Conservation (phyloP, 2,113 vertebrate genomes). For the Alexandromys fortis region DNA sequence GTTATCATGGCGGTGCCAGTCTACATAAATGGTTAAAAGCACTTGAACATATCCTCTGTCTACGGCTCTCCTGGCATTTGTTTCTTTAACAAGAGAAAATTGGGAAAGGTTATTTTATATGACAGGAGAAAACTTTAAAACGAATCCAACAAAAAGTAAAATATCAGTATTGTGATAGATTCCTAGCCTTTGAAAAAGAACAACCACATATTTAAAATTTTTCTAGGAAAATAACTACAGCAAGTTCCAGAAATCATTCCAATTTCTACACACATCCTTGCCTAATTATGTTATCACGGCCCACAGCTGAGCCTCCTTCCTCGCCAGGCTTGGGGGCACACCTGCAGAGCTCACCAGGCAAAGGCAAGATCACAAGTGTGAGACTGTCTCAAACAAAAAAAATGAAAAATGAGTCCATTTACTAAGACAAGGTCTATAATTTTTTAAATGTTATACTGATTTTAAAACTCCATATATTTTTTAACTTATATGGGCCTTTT, state of each 20-base stretch:
- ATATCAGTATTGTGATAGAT: conserved; percentile 14
- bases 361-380: not conserved
- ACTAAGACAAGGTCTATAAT: not conserved
- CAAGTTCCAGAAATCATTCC: conserved; percentile 18
- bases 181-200: conserved; percentile 15
- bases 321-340: not conserved
- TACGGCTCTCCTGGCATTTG: conserved; percentile 95
- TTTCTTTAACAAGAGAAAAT: conserved; percentile 88
- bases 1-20: conserved; percentile 97
- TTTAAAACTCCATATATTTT: conserved; percentile 46
- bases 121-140: conserved; percentile 10
- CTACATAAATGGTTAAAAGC: conserved; percentile 93
- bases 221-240: conserved; percentile 44
- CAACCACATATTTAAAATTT: conserved; percentile 11
- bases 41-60: conserved; percentile 92
- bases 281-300: not conserved
- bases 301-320: conserved; percentile 22
- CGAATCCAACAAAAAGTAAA: conserved; percentile 45
- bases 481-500: conserved; percentile 19
- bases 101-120: conserved; percentile 76
- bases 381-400: not conserved
- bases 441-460: conserved; percentile 51
- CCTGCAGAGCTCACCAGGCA: not conserved
- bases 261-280: not conserved
- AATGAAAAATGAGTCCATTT: not conserved